These are phyloP conservation scores for Tipula confusa DNA, from an alignment of 2,888 invertebrate species.

Conservation along the genomic window DNA sequence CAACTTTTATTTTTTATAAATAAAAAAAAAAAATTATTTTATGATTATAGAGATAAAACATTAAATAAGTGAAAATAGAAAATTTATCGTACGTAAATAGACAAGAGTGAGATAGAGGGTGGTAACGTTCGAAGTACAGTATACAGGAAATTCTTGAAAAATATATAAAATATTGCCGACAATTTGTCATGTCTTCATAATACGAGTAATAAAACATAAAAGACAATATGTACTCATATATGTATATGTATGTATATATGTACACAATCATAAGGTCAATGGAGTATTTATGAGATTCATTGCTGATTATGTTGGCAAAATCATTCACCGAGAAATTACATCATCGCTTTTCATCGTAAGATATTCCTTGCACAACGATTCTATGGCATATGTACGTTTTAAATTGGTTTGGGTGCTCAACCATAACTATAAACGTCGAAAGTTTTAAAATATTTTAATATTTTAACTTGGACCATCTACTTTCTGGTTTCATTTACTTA, in stretches of 20 bases:
- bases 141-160: not conserved
- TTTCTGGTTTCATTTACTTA: no score
- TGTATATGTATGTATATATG: not conserved
- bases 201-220: not conserved
- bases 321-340: not conserved
- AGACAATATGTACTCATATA: not conserved
- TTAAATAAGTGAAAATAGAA: slow-evolving; percentile 12
- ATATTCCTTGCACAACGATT: no score
- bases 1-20: not conserved
- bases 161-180: not conserved
- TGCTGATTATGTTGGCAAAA: not conserved
- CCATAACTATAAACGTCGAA: no score
- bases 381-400: no score
- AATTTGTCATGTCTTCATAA: slow-evolving; percentile 3
- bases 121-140: not conserved
- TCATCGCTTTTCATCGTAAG: no score
- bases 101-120: not conserved
- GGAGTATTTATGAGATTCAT: not conserved
- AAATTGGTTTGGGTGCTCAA: no score
- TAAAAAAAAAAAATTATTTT: not conserved
- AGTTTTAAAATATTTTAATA: no score
- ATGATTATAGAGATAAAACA: slow-evolving; percentile 20
- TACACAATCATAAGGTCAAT: not conserved
- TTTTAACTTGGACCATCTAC: no score
- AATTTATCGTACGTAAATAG: not conserved